Conservation (phyloP, 2,888 invertebrate species). For the Drepana falcataria region DNA sequence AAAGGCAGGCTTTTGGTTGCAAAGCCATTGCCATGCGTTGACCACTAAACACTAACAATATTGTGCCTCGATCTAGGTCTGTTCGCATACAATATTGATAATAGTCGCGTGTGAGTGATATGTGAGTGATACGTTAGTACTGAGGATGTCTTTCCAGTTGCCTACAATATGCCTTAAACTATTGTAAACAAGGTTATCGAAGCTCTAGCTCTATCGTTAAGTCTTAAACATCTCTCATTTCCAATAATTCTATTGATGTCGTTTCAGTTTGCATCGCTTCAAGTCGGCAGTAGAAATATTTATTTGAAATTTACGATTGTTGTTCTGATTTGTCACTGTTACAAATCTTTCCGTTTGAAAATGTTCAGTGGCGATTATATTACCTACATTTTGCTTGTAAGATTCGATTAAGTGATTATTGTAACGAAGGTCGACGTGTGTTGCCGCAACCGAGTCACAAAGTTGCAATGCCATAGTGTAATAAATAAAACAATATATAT, state of each 20-base stretch:
- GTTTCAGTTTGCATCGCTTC: not conserved
- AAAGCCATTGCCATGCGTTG: too few species aligned
- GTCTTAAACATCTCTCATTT: not conserved
- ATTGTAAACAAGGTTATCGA: constrained; percentile 3
- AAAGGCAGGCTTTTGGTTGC: too few species aligned
- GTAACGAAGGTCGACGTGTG: constrained; percentile 30
- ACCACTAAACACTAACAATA: too few species aligned
- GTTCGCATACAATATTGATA: too few species aligned
- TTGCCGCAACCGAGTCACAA: constrained; percentile 65
- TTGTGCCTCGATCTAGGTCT: too few species aligned
- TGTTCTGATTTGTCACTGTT: not conserved
- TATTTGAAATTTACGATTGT: not conserved
- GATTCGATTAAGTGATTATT: constrained; percentile 13
- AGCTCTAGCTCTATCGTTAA: not conserved
- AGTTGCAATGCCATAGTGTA: constrained; percentile 71
- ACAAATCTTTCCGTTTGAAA: not conserved
- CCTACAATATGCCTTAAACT: constrained; percentile 1
- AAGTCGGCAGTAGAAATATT: not conserved
- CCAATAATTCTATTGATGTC: not conserved
- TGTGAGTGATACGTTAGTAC: not conserved
- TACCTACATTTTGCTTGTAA: not conserved
- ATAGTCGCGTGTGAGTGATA: not conserved
- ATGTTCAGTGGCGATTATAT: not conserved
- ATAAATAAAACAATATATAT: constrained; percentile 22
- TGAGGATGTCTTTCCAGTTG: not conserved